These are phyloP conservation scores for Hepsetus odoe DNA, from an alignment of 2,113 vertebrate species.

Conservation along the genomic window DNA sequence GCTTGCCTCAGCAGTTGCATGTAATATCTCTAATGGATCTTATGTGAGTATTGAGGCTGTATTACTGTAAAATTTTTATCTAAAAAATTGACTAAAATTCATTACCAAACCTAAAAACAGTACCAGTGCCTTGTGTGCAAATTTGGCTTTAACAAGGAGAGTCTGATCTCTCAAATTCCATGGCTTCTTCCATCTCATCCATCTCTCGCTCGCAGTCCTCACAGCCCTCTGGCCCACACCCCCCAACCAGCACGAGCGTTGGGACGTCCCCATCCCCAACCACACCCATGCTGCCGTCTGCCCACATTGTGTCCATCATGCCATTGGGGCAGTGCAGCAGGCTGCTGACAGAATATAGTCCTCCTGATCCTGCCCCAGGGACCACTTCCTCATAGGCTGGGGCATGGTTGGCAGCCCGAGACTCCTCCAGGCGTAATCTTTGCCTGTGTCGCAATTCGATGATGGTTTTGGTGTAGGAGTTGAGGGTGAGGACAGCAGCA, in stretches of 20 bases:
- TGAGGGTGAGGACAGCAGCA: slow-evolving; percentile 81
- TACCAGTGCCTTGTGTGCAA: not conserved
- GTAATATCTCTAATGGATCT: no score
- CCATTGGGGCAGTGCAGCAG: slow-evolving; percentile 72
- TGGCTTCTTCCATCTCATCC: slow-evolving; percentile 69
- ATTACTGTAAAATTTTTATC: no score
- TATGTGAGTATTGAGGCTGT: no score
- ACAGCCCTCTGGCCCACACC: slow-evolving; percentile 71
- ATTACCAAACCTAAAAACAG: no score
- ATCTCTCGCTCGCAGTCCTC: slow-evolving; percentile 78
- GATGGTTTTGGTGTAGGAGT: slow-evolving; percentile 86
- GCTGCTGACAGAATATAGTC: slow-evolving; percentile 77
- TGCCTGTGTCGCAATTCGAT: slow-evolving; percentile 77
- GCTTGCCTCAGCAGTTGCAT: no score
- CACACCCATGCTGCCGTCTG: slow-evolving; percentile 63
- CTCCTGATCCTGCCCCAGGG: slow-evolving; percentile 48
- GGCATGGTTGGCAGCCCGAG: slow-evolving; percentile 59
- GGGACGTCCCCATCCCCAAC: slow-evolving; percentile 69
- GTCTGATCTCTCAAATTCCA: slow-evolving; percentile 60
- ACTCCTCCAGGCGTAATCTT: slow-evolving; percentile 75
- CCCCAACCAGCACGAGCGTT: slow-evolving; percentile 73
- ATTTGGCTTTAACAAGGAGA: slow-evolving; percentile 66
- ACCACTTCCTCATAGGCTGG: slow-evolving; percentile 77
- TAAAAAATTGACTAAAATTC: no score
- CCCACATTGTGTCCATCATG: slow-evolving; percentile 71